These are phyloP conservation scores for Tamandua tetradactyla DNA, from an alignment of 2,797 vertebrate species.

Conservation along the genomic window DNA sequence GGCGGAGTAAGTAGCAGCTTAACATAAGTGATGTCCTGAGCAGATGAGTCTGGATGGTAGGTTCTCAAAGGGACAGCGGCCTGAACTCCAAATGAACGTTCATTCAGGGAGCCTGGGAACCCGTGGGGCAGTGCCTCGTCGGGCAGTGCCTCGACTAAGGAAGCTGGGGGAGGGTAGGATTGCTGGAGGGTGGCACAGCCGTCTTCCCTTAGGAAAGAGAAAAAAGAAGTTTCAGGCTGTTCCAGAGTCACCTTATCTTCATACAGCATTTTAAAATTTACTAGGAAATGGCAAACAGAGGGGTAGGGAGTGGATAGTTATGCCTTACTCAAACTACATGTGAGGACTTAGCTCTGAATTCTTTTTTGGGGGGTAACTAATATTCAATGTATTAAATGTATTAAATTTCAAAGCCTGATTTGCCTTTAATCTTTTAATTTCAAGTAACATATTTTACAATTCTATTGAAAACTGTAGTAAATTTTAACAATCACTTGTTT, in stretches of 20 bases:
- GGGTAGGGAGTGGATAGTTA: background rate
- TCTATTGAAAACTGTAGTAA: background rate
- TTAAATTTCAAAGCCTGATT: background rate
- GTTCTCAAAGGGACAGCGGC: background rate
- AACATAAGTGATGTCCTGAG: background rate
- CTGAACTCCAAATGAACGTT: background rate
- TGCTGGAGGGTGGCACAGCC: too few species aligned
- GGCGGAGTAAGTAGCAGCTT: background rate
- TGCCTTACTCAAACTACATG: background rate
- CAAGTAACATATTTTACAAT: background rate
- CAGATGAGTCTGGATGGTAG: background rate
- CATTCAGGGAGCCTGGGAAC: background rate
- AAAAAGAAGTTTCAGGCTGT: background rate
- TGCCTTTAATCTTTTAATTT: constrained; percentile 27
- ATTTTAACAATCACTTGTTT: constrained; percentile 2
- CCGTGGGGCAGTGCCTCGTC: background rate
- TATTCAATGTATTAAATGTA: background rate
- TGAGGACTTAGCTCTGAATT: background rate
- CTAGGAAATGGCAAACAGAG: background rate
- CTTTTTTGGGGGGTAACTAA: background rate
- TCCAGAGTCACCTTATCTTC: background rate
- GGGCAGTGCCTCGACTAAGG: background rate
- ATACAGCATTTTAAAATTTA: background rate
- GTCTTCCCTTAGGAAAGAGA: background rate
- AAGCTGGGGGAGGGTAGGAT: background rate